Conservation (phyloP, 2,888 invertebrate species). For the Cheilosia vernalis region DNA sequence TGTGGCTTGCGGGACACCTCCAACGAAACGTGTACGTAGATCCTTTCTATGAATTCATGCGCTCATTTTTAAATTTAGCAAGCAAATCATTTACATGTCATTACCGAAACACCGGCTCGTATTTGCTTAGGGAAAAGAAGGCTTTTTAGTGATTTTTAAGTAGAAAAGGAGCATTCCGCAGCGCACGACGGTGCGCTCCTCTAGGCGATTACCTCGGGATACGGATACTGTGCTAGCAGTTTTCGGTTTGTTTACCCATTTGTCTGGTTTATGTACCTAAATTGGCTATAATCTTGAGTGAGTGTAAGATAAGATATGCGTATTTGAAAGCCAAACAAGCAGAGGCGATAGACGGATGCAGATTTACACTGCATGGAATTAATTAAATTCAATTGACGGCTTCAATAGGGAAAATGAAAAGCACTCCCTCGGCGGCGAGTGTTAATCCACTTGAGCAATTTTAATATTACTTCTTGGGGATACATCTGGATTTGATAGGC, state of each 20-base stretch:
- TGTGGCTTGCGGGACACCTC: conserved; percentile 14
- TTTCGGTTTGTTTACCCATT: conserved; percentile 40
- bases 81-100: conserved; percentile 51
- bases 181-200: too few relatives aligned
- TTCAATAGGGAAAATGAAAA: background rate
- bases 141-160: conserved; percentile 12
- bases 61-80: background rate
- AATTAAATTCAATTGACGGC: conserved; percentile 28
- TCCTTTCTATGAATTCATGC: background rate
- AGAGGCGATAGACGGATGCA: background rate
- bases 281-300: conserved; percentile 18
- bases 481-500: background rate
- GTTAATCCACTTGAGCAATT: background rate
- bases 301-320: conserved; percentile 24
- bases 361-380: conserved; percentile 5
- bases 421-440: background rate
- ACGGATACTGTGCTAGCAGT: conserved; percentile 20
- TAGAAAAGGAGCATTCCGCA: conserved; percentile 23
- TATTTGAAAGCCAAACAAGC: conserved; percentile 17
- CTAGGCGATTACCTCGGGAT: conserved; percentile 5
- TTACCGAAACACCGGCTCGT: conserved; percentile 13
- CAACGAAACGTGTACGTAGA: background rate
- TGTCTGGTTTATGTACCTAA: conserved; percentile 9
- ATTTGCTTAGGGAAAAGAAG: background rate
- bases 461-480: background rate